Evolutionary conservation across 1,140 invertebrate species (phyloP), one percentile per base, ranked within the genome.

Genomic region (Zaprionus kolodkinae): DNA sequence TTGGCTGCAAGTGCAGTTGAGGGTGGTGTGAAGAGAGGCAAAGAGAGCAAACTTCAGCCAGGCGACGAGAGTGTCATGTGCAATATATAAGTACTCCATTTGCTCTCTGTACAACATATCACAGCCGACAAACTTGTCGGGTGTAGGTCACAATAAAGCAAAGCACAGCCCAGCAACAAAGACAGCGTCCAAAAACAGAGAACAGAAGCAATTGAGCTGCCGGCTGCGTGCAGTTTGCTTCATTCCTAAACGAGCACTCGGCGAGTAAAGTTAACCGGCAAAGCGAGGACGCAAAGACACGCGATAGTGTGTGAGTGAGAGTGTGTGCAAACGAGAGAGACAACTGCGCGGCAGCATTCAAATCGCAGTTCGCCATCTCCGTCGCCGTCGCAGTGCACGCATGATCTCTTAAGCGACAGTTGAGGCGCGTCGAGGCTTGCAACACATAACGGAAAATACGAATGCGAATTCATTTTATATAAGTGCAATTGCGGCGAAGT

Each of bases 401-500:
- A 63, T 70, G 68, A 86, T 81, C 78, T 68, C 57, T 74, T 25
- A 33, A 55, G 57, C 54, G 40, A 43, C 12, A 56, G 65, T 55
- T 36, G 50, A 61, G 59, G 63, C 30, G 66, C 40, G 38, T 15
- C 50, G 36, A 21, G 56, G 64, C 33, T 66, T 66, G 38, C 56
- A 76, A 73, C 78, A 81, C 38, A 45, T 45, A 73, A 63, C n/a
- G 17, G 30, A 63, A 21, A 15, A 54, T 13, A 65, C 40, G 52
- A 74, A 66, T 21, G 54, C 52, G 65, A 59, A 59, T 61, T 43
- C 17, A n/a, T 61, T 73, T 72, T 21, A 68, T 38, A 64, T 60
- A 61, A 65, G 55, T 76, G 80, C 57, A 79, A 78, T 84, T 80
- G 76, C 63, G 35, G 50, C 61, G 72, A 78, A 84, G 59, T 63